phyloP scores from a whole-genome alignment of 2,888 invertebrate species.

The Plebejus anna region DNA sequence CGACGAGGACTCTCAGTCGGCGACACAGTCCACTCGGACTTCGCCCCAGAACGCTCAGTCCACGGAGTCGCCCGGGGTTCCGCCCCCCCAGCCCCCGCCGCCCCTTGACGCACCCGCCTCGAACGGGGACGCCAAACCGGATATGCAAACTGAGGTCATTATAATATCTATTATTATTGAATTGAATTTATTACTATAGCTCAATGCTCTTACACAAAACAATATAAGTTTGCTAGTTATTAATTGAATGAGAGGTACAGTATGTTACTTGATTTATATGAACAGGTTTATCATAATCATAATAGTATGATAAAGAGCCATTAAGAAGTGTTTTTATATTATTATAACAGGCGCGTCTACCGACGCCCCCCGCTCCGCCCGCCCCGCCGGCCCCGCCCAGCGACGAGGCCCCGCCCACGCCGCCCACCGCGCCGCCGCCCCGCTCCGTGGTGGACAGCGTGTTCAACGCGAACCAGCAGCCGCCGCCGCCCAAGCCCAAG shows the following conservation, averaged over 20 bases:
- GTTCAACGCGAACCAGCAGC: conserved; percentile 51
- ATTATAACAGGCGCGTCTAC: conserved; percentile 20
- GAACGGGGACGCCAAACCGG: background rate
- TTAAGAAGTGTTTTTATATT: background rate
- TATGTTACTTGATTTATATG: too few species aligned
- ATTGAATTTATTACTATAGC: background rate
- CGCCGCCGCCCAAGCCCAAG: conserved; percentile 70
- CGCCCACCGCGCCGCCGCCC: conserved; percentile 11
- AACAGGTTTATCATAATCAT: too few species aligned
- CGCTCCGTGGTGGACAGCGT: conserved; percentile 60
- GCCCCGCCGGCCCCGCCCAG: conserved; percentile 30
- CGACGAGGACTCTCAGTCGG: conserved; percentile 53
- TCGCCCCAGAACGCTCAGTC: conserved; percentile 35
- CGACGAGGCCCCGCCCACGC: conserved; percentile 31
- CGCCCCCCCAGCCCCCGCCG: conserved; percentile 38
- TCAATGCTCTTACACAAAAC: too few species aligned
- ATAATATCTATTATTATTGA: background rate
- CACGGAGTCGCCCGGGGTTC: conserved; percentile 51
- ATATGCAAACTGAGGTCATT: background rate
- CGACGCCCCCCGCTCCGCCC: conserved; percentile 29
- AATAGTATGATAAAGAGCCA: too few species aligned
- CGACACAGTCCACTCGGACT: conserved; percentile 43
- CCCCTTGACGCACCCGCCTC: background rate
- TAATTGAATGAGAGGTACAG: too few species aligned
- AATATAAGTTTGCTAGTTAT: too few species aligned